These are phyloP conservation scores for Catharus ustulatus DNA, from an alignment of 2,797 vertebrate species.

Conservation along the genomic window DNA sequence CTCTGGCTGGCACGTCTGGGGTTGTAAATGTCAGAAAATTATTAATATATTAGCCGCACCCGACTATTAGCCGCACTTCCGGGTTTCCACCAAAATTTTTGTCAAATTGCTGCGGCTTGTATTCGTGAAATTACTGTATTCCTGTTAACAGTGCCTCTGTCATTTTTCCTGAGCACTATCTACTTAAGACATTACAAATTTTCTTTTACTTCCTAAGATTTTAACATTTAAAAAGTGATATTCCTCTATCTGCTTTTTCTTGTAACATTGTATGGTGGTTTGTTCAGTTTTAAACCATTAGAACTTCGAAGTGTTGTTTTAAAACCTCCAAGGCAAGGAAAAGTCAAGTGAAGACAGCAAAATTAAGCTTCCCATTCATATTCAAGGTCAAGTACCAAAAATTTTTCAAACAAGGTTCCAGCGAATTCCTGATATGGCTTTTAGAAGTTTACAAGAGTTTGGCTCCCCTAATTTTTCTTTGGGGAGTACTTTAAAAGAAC, in stretches of 20 bases:
- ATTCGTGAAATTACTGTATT: too few species aligned
- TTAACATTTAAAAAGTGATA: neutral
- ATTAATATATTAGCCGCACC: too few species aligned
- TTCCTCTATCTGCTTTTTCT: neutral
- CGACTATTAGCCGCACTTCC: too few species aligned
- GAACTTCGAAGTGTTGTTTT: neutral
- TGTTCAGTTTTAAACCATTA: neutral
- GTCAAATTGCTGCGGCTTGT: too few species aligned
- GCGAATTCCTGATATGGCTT: neutral
- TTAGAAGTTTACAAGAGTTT: neutral
- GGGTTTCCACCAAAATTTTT: too few species aligned
- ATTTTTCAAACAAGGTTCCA: slow-evolving; percentile 15
- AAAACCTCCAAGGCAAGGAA: neutral
- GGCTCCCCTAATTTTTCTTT: neutral
- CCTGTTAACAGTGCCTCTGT: neutral
- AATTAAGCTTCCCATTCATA: neutral
- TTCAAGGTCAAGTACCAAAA: neutral
- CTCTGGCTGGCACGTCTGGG: too few species aligned
- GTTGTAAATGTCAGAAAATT: too few species aligned
- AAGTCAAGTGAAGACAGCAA: neutral
- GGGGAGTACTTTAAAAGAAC: slow-evolving; percentile 3
- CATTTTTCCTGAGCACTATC: neutral
- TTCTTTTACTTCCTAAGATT: neutral
- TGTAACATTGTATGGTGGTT: neutral
- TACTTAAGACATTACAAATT: neutral